These are phyloP conservation scores for Borostomias antarcticus DNA, from an alignment of 2,797 vertebrate genomes.

Conservation along the genomic window DNA sequence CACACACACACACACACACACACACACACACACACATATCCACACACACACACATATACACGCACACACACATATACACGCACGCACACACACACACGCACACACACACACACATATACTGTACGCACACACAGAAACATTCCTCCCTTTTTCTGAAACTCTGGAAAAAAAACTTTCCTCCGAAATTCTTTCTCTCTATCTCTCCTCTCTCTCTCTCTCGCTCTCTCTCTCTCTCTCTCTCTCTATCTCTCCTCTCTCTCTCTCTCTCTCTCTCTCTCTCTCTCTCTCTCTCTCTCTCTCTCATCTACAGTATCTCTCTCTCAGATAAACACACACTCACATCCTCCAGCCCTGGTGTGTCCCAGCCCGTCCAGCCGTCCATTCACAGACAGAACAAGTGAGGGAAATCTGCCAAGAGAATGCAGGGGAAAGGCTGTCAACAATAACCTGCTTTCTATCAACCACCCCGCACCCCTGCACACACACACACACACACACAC, in stretches of 20 bases:
- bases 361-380: slow-evolving; percentile 21
- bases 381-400: slow-evolving; percentile 52
- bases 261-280: slow-evolving; percentile 30
- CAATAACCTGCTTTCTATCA: slow-evolving; percentile 69
- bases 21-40: not conserved
- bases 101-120: not conserved
- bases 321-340: not conserved
- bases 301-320: slow-evolving; percentile 8
- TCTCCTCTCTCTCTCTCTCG: slow-evolving; percentile 21
- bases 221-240: slow-evolving; percentile 17
- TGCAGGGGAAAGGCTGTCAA: slow-evolving; percentile 57
- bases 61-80: slow-evolving; percentile 63
- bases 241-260: too few species aligned
- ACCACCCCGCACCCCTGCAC: slow-evolving; percentile 48
- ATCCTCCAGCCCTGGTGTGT: not conserved
- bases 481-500: slow-evolving; percentile 4
- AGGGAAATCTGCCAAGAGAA: slow-evolving; percentile 63
- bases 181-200: slow-evolving; percentile 19
- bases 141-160: slow-evolving; percentile 5
- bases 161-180: slow-evolving; percentile 27
- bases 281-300: slow-evolving; percentile 30
- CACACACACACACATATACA: not conserved
- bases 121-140: not conserved
- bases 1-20: slow-evolving; percentile 31
- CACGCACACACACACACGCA: slow-evolving; percentile 21